phyloP scores from a whole-genome alignment of 92 coral and sea anemone genomes.

The Porites cylindrica region DNA sequence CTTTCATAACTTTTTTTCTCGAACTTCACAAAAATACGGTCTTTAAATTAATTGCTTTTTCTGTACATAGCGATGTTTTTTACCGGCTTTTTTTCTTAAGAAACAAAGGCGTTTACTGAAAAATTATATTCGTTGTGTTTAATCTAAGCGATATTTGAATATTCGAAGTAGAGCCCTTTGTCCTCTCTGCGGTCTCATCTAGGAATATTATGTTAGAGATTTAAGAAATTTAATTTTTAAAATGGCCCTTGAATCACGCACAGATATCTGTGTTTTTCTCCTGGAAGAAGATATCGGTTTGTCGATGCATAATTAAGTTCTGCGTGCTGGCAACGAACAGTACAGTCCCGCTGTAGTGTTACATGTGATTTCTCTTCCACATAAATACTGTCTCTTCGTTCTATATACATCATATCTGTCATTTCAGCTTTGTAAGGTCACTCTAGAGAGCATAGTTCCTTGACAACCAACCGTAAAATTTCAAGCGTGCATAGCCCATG shows the following conservation, averaged over 20 bases:
- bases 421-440: conserved; percentile 28
- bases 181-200: conserved; percentile 25
- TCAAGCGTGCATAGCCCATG: conserved; percentile 55
- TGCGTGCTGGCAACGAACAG: conserved; percentile 18
- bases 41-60: conserved; percentile 33
- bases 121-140: conserved; percentile 10
- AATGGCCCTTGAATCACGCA: conserved; percentile 3
- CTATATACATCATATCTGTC: conserved; percentile 40
- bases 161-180: conserved; percentile 6
- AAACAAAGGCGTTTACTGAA: neutral
- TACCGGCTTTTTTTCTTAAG: neutral
- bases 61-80: conserved; percentile 5
- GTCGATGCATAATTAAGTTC: neutral
- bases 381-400: conserved; percentile 24
- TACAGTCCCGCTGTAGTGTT: conserved; percentile 40
- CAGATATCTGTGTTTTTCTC: conserved; percentile 10
- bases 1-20: neutral
- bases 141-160: conserved; percentile 41
- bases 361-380: neutral
- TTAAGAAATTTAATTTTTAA: conserved; percentile 19
- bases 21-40: conserved; percentile 41
- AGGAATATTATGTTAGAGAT: conserved; percentile 44
- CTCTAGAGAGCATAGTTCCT: conserved; percentile 1
- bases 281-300: neutral
- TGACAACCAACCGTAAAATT: conserved; percentile 11